A percentile compares a stretch with the other conserved stretches of the same genome.
Conservation (phyloP, 2,888 invertebrate species). For the Drosophila lacicola region DNA sequence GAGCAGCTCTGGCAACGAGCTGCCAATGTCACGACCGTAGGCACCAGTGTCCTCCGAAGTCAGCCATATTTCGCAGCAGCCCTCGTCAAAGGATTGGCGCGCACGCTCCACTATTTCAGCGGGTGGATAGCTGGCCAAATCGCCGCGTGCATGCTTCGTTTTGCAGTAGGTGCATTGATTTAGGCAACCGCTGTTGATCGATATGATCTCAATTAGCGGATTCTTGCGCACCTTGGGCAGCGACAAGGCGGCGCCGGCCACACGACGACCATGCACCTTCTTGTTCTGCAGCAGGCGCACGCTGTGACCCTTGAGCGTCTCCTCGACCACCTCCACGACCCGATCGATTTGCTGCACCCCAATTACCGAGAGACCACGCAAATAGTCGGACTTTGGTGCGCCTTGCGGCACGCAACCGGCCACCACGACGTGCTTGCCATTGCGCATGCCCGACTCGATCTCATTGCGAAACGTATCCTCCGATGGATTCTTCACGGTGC, state of each 20-base stretch:
- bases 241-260: constrained; percentile 94
- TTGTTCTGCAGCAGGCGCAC: constrained; percentile 93
- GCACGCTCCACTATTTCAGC: constrained; percentile 96
- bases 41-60: constrained; percentile 99
- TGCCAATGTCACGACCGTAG: constrained; percentile 97
- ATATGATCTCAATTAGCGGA: constrained; percentile 98
- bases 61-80: constrained; percentile 98
- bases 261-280: constrained; percentile 90
- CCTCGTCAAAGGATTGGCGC: constrained; percentile 94
- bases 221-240: constrained; percentile 98
- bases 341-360: constrained; percentile 99
- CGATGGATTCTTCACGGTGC: constrained; percentile 98
- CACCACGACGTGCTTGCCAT: constrained; percentile 94
- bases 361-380: constrained; percentile 92
- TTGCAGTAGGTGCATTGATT: constrained; percentile 99
- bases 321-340: constrained; percentile 98
- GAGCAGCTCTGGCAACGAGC: constrained; percentile 93
- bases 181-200: constrained; percentile 97
- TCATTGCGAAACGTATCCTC: constrained; percentile 97
- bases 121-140: constrained; percentile 96
- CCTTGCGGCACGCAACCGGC: constrained; percentile 99
- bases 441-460: constrained; percentile 90
- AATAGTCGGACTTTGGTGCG: constrained; percentile 89
- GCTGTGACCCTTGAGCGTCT: constrained; percentile 95
- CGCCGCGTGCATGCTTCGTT: constrained; percentile 98